Percentiles rank a stretch among this genome's conserved stretches.
These are phyloP conservation scores for Myanophis thanlyinensis DNA, from an alignment of 2,113 vertebrate genomes.

Conservation along the genomic window DNA sequence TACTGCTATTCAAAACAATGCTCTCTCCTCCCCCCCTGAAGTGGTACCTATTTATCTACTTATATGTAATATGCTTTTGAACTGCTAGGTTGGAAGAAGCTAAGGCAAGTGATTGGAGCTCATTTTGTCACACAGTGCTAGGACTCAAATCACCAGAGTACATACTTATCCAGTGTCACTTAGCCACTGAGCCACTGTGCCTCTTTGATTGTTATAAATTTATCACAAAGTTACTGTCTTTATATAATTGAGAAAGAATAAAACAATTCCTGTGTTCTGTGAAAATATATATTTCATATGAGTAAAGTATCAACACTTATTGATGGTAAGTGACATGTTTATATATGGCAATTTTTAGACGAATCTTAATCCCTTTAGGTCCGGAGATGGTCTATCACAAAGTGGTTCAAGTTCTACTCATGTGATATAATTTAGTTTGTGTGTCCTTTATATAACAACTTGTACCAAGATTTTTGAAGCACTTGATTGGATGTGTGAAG, in stretches of 20 bases:
- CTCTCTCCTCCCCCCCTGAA: background rate
- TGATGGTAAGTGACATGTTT: background rate
- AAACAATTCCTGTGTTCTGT: background rate
- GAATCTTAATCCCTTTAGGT: background rate
- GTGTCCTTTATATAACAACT: background rate
- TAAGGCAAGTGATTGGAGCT: background rate
- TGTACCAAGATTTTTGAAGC: background rate
- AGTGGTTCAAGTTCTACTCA: background rate
- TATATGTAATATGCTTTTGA: background rate
- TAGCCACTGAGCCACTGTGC: accelerated
- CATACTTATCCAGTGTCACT: background rate
- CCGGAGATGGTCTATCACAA: background rate
- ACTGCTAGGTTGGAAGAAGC: background rate
- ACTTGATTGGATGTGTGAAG: background rate
- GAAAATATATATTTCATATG: background rate
- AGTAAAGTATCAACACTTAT: background rate
- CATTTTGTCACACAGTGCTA: background rate
- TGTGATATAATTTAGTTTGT: background rate
- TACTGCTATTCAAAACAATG: background rate
- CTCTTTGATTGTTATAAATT: background rate
- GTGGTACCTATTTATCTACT: too few relatives aligned
- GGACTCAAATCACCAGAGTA: too few relatives aligned
- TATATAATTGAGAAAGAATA: background rate
- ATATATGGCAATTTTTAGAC: background rate
- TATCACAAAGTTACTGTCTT: background rate